Base-by-base conservation (phyloP, 2,113 vertebrate genomes). In the Scatophagus argus region DNA sequence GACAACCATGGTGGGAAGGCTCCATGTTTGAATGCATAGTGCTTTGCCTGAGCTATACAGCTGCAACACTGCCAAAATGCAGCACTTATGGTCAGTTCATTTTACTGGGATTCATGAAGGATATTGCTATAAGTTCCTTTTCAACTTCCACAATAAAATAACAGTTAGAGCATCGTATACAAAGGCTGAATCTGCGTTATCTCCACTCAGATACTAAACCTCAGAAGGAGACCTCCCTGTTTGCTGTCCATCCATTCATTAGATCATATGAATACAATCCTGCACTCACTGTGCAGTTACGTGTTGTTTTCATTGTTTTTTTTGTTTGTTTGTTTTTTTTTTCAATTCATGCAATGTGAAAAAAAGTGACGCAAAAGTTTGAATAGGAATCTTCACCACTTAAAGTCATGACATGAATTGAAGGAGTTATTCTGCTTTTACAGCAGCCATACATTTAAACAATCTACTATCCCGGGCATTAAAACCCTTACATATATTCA, bases 11-110 rank as follows among this genome's bases (percentile, higher is more conserved):
- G 77, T 84, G 77, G 58, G 79, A 78, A 62, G 17, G 32, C 64
- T 79, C 71, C 69, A 84, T 64, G 66, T 78, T 52, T 87, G 44
- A 79, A 84, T 79, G 83, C 83, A 86, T 70, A 8, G 74, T 77
- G 75, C 74, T 86, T 21, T 64, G 64, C 6, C 5, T 70, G 74
- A 79, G 76, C 77, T 86, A 21, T 61, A 68, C 5, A 5, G 67
- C 54, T 51, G 21, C 58, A 38, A 3, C 36, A 3, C 9, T 81
- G 74, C 85, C 87, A 87, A 66, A 23, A 78, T 8, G 51, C 49
- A 46, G 62, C 59, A 44, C 72, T 84, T 79, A 81, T 39, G 62
- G 39, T 65, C 73, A 4, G 17, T 31, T 25, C 21, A n/a, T 78
- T 82, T 63, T 82, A 43, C 58, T 32, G 59, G 74, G 47, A 32